phyloP scores from a whole-genome alignment of 2,113 vertebrate genomes.

The Misgurnus anguillicaudatus region DNA sequence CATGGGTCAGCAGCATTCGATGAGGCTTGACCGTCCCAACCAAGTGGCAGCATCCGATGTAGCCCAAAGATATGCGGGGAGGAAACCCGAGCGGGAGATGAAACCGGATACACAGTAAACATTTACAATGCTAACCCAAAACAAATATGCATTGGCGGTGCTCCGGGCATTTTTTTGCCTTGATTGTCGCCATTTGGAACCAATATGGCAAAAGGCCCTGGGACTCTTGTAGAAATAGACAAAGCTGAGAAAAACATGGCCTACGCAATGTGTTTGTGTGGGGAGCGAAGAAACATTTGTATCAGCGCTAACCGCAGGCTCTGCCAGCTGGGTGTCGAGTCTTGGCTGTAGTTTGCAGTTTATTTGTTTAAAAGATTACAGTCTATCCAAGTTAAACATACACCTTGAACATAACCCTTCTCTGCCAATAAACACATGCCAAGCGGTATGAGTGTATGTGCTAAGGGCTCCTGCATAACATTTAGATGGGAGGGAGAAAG shows the following conservation, averaged over 20 bases:
- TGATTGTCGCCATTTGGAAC: conserved; percentile 63
- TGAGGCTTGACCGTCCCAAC: conserved; percentile 58
- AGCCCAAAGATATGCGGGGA: conserved; percentile 60
- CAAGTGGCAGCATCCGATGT: conserved; percentile 48
- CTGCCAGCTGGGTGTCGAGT: conserved; percentile 47
- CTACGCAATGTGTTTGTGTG: conserved; percentile 36
- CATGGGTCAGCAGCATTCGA: conserved; percentile 56
- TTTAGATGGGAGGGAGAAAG: conserved; percentile 27
- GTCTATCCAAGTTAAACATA: conserved; percentile 53
- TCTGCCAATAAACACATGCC: conserved; percentile 57
- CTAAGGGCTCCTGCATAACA: conserved; percentile 36
- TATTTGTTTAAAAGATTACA: conserved; percentile 61
- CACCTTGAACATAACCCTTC: conserved; percentile 57
- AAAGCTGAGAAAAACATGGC: conserved; percentile 18
- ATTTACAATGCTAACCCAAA: conserved; percentile 58
- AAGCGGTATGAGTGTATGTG: conserved; percentile 45
- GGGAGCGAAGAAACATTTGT: conserved; percentile 46
- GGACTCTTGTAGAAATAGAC: conserved; percentile 41
- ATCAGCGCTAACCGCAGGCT: conserved; percentile 28
- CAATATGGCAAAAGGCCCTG: conserved; percentile 32
- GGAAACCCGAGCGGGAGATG: conserved; percentile 60
- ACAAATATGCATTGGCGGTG: conserved; percentile 27
- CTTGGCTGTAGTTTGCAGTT: conserved; percentile 47
- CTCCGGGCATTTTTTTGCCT: conserved; percentile 52
- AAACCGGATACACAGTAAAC: conserved; percentile 68